Conservation (phyloP, 2,797 vertebrate species). For the Danio aesculapii region DNA sequence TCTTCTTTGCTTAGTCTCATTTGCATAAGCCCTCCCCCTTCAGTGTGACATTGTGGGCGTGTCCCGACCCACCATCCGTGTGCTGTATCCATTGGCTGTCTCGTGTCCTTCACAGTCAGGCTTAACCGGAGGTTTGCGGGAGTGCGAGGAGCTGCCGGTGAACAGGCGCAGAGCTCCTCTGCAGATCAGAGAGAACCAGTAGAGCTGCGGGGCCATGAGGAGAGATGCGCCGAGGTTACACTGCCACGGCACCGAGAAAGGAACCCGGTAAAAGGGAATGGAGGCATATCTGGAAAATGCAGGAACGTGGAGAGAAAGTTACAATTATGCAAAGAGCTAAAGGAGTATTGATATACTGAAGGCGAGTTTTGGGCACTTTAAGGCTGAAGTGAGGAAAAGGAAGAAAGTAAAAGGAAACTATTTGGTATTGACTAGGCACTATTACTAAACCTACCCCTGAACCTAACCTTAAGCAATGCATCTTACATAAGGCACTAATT, state of each 20-base stretch:
- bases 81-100: conserved; percentile 80
- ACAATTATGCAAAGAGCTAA: neutral
- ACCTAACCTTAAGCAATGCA: no score
- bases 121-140: conserved; percentile 56
- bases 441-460: no score
- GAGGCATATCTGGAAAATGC: conserved; percentile 73
- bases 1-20: conserved; percentile 12
- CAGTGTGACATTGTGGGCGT: conserved; percentile 73
- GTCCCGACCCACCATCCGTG: conserved; percentile 71
- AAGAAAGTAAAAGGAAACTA: conserved; percentile 15
- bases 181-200: conserved; percentile 93
- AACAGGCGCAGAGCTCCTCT: conserved; percentile 85
- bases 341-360: neutral
- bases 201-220: conserved; percentile 91
- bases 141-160: conserved; percentile 72
- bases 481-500: no score
- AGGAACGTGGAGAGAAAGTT: neutral
- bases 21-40: conserved; percentile 55
- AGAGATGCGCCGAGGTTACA: conserved; percentile 84
- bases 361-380: neutral
- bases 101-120: conserved; percentile 64
- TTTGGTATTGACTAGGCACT: no score
- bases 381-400: conserved; percentile 4
- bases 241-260: conserved; percentile 78
- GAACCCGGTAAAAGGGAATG: conserved; percentile 78